These are phyloP conservation scores for Paradoxurus hermaphroditus DNA, from an alignment of 2,113 vertebrate genomes.

Conservation along the genomic window DNA sequence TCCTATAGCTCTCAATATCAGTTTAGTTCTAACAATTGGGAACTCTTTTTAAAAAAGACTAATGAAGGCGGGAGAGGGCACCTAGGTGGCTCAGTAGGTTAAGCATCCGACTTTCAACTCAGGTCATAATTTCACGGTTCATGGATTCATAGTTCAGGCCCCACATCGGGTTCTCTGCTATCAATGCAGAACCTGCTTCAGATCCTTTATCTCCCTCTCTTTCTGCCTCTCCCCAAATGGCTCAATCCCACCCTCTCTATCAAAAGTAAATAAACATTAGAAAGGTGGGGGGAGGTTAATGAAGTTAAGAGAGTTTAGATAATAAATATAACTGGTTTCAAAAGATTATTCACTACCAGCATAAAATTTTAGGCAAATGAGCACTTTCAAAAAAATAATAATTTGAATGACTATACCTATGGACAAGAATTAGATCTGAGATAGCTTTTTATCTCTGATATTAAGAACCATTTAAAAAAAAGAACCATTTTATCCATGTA, in stretches of 20 bases:
- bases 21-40: not conserved
- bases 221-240: too few relatives aligned
- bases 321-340: not conserved
- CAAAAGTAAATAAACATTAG: too few relatives aligned
- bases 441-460: conserved; percentile 17
- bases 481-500: conserved; percentile 17
- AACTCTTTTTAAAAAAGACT: not conserved
- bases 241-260: too few relatives aligned
- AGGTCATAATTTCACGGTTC: too few relatives aligned
- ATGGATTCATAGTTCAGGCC: too few relatives aligned
- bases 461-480: conserved; percentile 45
- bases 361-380: conserved; percentile 25
- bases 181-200: too few relatives aligned
- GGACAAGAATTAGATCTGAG: conserved; percentile 1
- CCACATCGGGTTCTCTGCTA: too few relatives aligned
- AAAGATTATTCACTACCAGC: conserved; percentile 10
- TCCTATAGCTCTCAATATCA: not conserved
- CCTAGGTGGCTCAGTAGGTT: too few relatives aligned
- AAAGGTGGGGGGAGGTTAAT: too few relatives aligned
- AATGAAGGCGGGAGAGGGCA: not conserved
- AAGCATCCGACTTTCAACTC: too few relatives aligned
- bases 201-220: too few relatives aligned
- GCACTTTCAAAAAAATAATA: not conserved
- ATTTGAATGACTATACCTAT: not conserved
- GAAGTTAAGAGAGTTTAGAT: conserved; percentile 15